Evolutionary conservation across 2,113 vertebrate genomes (phyloP).

Genomic region (Euleptes europaea): DNA sequence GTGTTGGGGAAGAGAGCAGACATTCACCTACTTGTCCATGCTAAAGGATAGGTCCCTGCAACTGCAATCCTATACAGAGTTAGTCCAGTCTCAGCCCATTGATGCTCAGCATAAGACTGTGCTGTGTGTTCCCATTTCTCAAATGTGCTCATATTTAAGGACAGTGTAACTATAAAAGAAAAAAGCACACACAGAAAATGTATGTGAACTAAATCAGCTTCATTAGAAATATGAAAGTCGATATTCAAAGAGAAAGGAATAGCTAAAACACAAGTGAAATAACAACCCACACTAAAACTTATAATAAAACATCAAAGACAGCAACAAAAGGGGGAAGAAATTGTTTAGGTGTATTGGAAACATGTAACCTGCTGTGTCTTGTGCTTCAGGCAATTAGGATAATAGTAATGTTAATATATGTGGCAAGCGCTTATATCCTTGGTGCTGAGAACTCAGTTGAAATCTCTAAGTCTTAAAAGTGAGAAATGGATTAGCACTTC

Average conservation of each 20-base stretch:
- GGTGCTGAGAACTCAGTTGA: constrained; percentile 9
- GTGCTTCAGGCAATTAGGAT: constrained; percentile 34
- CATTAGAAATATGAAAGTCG: constrained; percentile 3
- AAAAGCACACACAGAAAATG: rapidly evolving
- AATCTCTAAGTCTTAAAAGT: background rate
- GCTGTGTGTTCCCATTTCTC: background rate
- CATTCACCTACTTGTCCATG: background rate
- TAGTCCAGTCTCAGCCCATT: too few relatives aligned
- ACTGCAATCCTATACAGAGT: too few relatives aligned
- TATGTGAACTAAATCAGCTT: background rate
- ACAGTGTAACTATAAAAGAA: background rate
- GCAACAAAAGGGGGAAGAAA: background rate
- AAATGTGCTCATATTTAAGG: background rate
- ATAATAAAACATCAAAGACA: constrained; percentile 49
- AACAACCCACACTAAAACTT: background rate
- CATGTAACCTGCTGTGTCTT: background rate
- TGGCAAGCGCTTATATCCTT: constrained; percentile 30
- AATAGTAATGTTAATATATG: constrained; percentile 1
- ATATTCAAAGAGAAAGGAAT: constrained; percentile 5
- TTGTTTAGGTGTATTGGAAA: constrained; percentile 30
- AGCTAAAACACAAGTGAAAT: constrained; percentile 23
- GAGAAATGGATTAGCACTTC: constrained; percentile 12
- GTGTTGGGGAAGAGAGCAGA: background rate
- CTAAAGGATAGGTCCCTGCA: background rate
- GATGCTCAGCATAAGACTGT: too few relatives aligned